phyloP scores from a whole-genome alignment of 2,113 vertebrate species.

The Philantomba maxwellii region DNA sequence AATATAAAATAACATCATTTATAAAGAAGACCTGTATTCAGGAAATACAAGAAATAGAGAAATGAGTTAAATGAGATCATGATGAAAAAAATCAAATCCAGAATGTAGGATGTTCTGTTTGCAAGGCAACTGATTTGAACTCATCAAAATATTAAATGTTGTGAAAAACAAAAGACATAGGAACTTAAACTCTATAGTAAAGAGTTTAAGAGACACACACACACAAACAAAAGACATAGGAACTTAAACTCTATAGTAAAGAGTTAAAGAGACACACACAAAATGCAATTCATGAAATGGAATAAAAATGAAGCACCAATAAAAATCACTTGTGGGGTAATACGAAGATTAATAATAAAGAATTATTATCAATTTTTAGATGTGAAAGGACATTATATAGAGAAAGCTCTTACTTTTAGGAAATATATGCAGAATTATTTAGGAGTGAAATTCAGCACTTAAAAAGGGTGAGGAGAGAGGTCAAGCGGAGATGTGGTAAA shows the following conservation, averaged over 20 bases:
- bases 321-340: neutral
- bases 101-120: neutral
- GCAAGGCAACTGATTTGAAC: neutral
- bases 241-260: neutral
- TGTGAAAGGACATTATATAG: neutral
- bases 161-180: neutral
- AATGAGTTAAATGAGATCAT: neutral
- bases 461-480: neutral
- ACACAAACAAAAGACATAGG: neutral
- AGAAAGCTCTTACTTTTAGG: neutral
- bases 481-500: neutral
- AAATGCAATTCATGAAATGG: neutral
- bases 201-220: neutral
- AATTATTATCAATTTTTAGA: neutral
- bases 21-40: neutral
- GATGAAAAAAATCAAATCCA: neutral
- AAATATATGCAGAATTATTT: neutral
- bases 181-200: neutral
- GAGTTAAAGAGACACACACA: neutral
- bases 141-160: neutral
- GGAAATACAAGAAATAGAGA: neutral
- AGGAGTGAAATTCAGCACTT: neutral
- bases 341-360: neutral
- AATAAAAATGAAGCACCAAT: neutral
- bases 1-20: neutral